phyloP scores from a whole-genome alignment of 2,113 vertebrate species.

The Pyxicephalus adspersus region DNA sequence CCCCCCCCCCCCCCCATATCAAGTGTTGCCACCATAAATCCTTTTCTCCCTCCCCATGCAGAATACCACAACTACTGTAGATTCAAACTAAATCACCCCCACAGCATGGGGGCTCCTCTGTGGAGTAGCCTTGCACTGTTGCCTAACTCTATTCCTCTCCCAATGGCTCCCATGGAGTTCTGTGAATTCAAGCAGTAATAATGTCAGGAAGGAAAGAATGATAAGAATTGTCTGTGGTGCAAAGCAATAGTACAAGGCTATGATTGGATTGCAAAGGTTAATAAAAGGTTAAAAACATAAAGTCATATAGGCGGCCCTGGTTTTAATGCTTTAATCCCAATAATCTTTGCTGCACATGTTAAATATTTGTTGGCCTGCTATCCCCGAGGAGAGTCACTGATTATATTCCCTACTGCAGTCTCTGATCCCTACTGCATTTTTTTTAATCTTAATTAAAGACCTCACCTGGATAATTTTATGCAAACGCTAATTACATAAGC shows the following conservation, averaged over 20 bases:
- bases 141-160: too few relatives aligned
- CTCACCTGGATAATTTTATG: slow-evolving; percentile 10
- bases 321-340: slow-evolving; percentile 5
- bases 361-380: slow-evolving; percentile 17
- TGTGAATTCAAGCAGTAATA: too few relatives aligned
- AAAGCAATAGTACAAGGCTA: background rate
- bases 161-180: too few relatives aligned
- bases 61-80: too few relatives aligned
- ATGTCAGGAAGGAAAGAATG: too few relatives aligned
- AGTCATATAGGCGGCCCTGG: background rate
- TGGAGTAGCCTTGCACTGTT: too few relatives aligned
- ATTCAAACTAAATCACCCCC: too few relatives aligned
- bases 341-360: slow-evolving; percentile 32
- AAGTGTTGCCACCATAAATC: too few relatives aligned
- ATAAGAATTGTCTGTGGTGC: too few relatives aligned
- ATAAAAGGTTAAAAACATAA: background rate
- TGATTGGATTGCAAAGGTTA: background rate
- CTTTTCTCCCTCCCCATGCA: too few relatives aligned
- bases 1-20: too few relatives aligned
- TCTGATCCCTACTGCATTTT: slow-evolving; percentile 44
- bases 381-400: slow-evolving; percentile 20
- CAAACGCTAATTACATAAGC: slow-evolving; percentile 32
- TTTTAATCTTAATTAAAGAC: slow-evolving; percentile 53
- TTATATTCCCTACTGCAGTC: slow-evolving; percentile 36
- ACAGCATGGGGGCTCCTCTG: too few relatives aligned